Evolutionary conservation across 2,113 vertebrate species (phyloP).

Genomic region (Istiophorus platypterus): DNA sequence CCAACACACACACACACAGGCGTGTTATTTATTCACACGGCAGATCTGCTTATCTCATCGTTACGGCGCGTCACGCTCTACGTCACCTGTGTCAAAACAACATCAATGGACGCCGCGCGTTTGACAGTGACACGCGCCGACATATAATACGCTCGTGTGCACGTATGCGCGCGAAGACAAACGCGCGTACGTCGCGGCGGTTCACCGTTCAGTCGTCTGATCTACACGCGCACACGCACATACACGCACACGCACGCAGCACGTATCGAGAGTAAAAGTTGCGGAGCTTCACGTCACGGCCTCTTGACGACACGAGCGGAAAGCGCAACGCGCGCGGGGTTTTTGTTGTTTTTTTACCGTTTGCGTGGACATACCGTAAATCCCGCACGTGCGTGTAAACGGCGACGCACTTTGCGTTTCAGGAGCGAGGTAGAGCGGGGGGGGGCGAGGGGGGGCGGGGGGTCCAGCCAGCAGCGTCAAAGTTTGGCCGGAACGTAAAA

Average conservation of each 20-base stretch:
- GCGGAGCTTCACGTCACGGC: constrained; percentile 19
- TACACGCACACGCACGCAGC: constrained; percentile 12
- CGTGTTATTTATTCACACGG: constrained; percentile 38
- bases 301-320: background rate
- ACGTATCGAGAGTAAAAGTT: constrained; percentile 66
- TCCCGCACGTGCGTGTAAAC: constrained; percentile 44
- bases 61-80: constrained; percentile 70
- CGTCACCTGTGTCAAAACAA: constrained; percentile 77
- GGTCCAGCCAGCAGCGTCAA: constrained; percentile 68
- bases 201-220: background rate
- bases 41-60: constrained; percentile 70
- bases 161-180: background rate
- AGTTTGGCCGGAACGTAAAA: constrained; percentile 71
- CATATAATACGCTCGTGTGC: background rate
- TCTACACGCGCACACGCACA: background rate
- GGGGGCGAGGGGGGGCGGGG: background rate
- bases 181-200: constrained; percentile 6
- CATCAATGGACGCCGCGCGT: constrained; percentile 61
- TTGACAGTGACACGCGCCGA: background rate
- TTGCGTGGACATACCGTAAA: constrained; percentile 27
- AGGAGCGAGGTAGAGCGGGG: background rate
- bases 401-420: constrained; percentile 64
- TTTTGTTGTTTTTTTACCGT: background rate
- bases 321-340: constrained; percentile 10
- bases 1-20: background rate